Evolutionary conservation across 92 coral and sea anemone species (phyloP).

Genomic region (Palythoa caribaeorum): DNA sequence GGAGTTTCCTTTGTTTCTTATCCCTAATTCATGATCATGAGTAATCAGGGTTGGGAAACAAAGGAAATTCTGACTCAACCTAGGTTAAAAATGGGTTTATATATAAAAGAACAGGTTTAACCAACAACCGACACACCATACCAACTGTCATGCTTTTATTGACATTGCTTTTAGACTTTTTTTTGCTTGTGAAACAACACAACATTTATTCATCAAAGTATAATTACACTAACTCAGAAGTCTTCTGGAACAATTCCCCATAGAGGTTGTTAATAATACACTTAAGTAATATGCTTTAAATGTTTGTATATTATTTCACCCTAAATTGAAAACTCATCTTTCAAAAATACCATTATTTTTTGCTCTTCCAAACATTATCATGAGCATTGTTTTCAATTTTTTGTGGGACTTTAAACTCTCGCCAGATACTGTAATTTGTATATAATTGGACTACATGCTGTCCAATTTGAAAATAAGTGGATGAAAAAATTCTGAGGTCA

Average conservation of each 20-base stretch:
- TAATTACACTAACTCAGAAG: slow-evolving; percentile 43
- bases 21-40: slow-evolving; percentile 41
- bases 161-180: slow-evolving; percentile 44
- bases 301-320: slow-evolving; percentile 48
- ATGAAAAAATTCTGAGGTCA: slow-evolving; percentile 1
- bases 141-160: slow-evolving; percentile 43
- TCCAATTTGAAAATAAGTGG: background rate
- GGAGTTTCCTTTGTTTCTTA: slow-evolving; percentile 50
- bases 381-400: slow-evolving; percentile 33
- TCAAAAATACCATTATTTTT: slow-evolving; percentile 44
- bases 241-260: slow-evolving; percentile 36
- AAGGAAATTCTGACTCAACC: slow-evolving; percentile 49
- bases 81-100: slow-evolving; percentile 47
- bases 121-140: slow-evolving; percentile 42
- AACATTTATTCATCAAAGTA: slow-evolving; percentile 42
- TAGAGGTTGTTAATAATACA: slow-evolving; percentile 47
- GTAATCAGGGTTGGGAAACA: slow-evolving; percentile 38
- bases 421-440: slow-evolving; percentile 2
- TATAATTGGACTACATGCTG: background rate
- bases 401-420: slow-evolving; percentile 34
- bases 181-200: slow-evolving; percentile 49
- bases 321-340: slow-evolving; percentile 41
- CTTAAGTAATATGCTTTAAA: slow-evolving; percentile 37
- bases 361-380: slow-evolving; percentile 38
- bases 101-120: slow-evolving; percentile 32